A percentile compares a stretch with the other conserved stretches of the same genome.
Conservation (phyloP, 2,888 invertebrate species). For the Ophion obscuratus region DNA sequence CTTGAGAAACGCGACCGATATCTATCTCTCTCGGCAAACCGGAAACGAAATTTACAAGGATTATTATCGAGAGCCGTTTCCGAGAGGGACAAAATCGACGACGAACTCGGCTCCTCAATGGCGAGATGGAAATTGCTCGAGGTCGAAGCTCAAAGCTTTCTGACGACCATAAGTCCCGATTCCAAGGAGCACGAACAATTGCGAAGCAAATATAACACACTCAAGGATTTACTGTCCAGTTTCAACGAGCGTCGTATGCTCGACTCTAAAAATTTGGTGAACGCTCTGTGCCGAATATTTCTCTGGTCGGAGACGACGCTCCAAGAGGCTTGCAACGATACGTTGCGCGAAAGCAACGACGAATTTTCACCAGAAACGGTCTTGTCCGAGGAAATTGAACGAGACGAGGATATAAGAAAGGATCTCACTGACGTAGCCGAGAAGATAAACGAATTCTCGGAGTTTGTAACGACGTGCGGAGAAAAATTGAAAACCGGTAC, state of each 20-base stretch:
- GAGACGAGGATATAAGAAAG: conserved; percentile 53
- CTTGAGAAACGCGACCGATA: conserved; percentile 50
- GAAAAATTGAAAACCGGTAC: conserved; percentile 66
- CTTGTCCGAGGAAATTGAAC: conserved; percentile 64
- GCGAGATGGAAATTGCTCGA: conserved; percentile 67
- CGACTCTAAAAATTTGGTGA: conserved; percentile 66
- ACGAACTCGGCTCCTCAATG: conserved; percentile 32
- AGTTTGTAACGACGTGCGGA: conserved; percentile 67
- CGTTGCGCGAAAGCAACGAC: neutral
- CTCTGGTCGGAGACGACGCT: conserved; percentile 68
- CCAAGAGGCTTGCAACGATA: conserved; percentile 1
- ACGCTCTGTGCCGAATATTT: conserved; percentile 69
- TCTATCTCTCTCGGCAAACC: conserved; percentile 48
- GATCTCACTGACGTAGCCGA: conserved; percentile 61
- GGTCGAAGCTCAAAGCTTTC: conserved; percentile 56
- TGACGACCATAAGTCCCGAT: conserved; percentile 59
- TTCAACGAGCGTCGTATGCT: conserved; percentile 58
- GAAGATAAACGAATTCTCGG: conserved; percentile 71
- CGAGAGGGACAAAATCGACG: conserved; percentile 66
- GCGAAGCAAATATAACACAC: conserved; percentile 70
- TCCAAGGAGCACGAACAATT: conserved; percentile 76
- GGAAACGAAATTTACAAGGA: conserved; percentile 65
- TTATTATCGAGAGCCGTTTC: conserved; percentile 60
- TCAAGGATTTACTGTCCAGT: conserved; percentile 72
- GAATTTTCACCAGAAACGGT: conserved; percentile 20